These are phyloP conservation scores for Brachyrhaphis roseni DNA, from an alignment of 2,797 vertebrate species.

Conservation along the genomic window DNA sequence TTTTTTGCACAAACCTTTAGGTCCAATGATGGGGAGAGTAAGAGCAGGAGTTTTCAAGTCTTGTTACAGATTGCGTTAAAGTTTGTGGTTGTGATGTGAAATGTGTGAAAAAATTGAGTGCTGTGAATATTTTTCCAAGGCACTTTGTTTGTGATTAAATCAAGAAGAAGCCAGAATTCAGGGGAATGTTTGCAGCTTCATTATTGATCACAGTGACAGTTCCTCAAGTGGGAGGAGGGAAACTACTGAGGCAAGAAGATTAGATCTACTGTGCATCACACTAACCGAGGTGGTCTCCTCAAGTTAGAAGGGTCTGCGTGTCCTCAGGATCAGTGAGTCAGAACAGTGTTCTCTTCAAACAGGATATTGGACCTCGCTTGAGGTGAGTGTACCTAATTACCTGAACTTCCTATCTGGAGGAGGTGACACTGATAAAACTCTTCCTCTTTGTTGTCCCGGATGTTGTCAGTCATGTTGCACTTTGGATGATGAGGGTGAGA, in stretches of 20 bases:
- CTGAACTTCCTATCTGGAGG: slow-evolving; percentile 81
- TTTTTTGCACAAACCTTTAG: background rate
- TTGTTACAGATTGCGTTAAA: background rate
- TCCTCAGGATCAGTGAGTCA: slow-evolving; percentile 77
- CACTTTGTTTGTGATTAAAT: slow-evolving; percentile 3
- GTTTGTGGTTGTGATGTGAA: background rate
- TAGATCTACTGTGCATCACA: slow-evolving; percentile 54
- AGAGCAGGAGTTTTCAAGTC: background rate
- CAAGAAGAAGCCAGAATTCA: background rate
- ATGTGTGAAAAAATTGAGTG: background rate
- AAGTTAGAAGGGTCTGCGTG: slow-evolving; percentile 34
- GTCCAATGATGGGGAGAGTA: background rate
- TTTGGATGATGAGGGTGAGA: slow-evolving; percentile 29
- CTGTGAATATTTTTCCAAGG: background rate
- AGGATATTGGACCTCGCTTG: slow-evolving; percentile 75
- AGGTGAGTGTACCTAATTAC: slow-evolving; percentile 76
- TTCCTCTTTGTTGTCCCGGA: slow-evolving; percentile 63
- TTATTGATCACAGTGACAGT: slow-evolving; percentile 58
- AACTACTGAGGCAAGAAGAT: slow-evolving; percentile 58
- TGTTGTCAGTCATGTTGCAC: slow-evolving; percentile 34
- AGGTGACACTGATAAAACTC: slow-evolving; percentile 77
- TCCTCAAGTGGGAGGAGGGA: slow-evolving; percentile 62
- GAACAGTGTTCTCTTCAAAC: slow-evolving; percentile 79
- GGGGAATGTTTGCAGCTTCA: slow-evolving; percentile 41
- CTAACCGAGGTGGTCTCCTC: slow-evolving; percentile 60